Conservation (phyloP, 2,797 vertebrate genomes). For the Novumbra hubbsi region DNA sequence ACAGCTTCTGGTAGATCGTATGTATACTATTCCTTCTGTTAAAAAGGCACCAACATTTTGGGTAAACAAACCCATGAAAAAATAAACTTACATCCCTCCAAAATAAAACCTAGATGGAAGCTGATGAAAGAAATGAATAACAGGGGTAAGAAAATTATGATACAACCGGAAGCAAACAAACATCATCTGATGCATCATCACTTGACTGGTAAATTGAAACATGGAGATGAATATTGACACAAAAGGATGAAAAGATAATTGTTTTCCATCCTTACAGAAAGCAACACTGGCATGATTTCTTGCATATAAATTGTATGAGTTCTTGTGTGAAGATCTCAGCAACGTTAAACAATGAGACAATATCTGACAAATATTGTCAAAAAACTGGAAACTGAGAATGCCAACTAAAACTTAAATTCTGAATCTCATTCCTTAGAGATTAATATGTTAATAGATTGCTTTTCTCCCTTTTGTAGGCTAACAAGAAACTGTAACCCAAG, state of each 20-base stretch:
- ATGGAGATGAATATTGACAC: background rate
- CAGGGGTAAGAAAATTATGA: background rate
- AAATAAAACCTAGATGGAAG: background rate
- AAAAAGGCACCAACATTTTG: background rate
- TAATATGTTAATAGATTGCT: background rate
- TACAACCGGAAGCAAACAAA: background rate
- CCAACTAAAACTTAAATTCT: no score
- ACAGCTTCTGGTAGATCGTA: background rate
- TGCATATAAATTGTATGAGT: background rate
- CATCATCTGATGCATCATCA: background rate
- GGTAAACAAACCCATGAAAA: background rate
- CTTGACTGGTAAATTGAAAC: background rate
- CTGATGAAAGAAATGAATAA: background rate
- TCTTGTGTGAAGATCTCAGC: background rate
- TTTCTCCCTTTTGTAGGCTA: no score
- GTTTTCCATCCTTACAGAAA: background rate
- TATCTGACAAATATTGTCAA: background rate
- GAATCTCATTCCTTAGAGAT: background rate
- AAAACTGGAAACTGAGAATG: background rate
- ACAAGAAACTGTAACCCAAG: background rate
- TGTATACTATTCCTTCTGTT: background rate
- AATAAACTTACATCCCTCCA: background rate
- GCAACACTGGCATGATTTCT: background rate
- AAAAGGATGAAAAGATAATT: background rate
- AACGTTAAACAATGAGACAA: background rate